These are phyloP conservation scores for Mustela nigripes DNA, from an alignment of 2,113 vertebrate species.

Conservation along the genomic window DNA sequence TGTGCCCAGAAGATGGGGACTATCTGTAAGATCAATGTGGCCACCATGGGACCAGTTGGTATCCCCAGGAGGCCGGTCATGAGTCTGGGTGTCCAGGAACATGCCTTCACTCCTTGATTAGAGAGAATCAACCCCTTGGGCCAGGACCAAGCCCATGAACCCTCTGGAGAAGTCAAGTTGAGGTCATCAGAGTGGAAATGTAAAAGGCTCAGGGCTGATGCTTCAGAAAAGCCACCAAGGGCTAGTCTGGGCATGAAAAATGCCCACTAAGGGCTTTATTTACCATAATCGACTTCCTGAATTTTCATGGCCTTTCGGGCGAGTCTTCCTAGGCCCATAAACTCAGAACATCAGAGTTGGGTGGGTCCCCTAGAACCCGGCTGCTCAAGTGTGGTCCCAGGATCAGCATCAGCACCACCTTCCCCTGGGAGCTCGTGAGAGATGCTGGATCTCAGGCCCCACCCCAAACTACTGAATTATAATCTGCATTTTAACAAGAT, in stretches of 20 bases:
- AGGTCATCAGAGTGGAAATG: neutral
- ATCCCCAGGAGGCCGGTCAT: neutral
- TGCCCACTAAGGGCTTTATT: conserved; percentile 9
- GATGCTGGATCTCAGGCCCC: conserved; percentile 64
- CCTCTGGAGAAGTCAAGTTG: neutral
- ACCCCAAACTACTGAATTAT: conserved; percentile 53
- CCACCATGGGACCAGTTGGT: neutral
- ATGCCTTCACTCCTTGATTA: neutral
- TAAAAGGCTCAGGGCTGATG: neutral
- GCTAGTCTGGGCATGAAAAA: conserved; percentile 14
- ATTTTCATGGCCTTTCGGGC: conserved; percentile 62
- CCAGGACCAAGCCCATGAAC: neutral
- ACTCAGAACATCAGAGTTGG: conserved; percentile 27
- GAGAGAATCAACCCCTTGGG: neutral
- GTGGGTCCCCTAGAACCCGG: neutral
- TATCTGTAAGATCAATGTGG: neutral
- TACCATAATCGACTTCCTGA: neutral
- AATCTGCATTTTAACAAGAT: conserved; percentile 61
- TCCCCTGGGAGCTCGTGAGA: conserved; percentile 42
- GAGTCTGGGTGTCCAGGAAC: neutral
- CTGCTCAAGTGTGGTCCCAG: neutral
- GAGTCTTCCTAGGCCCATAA: conserved; percentile 60
- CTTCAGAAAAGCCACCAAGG: neutral
- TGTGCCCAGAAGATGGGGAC: neutral
- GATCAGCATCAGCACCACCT: conserved; percentile 19